A percentile compares a stretch with the other conserved stretches of the same genome.
phyloP scores from a whole-genome alignment of 2,797 vertebrate species.

The Takifugu rubripes region DNA sequence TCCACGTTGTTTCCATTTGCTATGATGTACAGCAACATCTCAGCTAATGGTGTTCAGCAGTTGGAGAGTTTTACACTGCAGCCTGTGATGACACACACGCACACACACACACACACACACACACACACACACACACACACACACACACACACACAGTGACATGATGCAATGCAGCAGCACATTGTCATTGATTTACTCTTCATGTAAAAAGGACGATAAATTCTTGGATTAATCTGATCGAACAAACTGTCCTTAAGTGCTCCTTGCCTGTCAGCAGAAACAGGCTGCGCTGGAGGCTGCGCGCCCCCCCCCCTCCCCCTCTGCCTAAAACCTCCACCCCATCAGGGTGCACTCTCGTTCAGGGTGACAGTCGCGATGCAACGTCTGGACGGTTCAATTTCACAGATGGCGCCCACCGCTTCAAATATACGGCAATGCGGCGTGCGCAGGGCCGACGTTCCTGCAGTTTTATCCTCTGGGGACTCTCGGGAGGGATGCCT shows the following conservation, averaged over 20 bases:
- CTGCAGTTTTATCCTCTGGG: too few species aligned
- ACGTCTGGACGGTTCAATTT: conserved; percentile 52
- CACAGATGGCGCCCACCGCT: conserved; percentile 50
- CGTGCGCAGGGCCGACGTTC: conserved; percentile 1
- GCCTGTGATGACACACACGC: conserved; percentile 11
- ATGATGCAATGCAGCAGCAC: conserved; percentile 29
- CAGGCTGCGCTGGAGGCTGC: too few species aligned
- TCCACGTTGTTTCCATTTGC: conserved; percentile 60
- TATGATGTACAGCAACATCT: conserved; percentile 41
- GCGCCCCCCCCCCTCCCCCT: conserved; percentile 34
- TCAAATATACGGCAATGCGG: conserved; percentile 7
- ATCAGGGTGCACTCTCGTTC: background rate
- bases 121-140: background rate
- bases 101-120: background rate
- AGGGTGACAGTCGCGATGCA: conserved; percentile 26
- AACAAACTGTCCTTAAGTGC: conserved; percentile 43
- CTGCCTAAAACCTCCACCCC: conserved; percentile 32
- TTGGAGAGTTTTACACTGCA: conserved; percentile 27
- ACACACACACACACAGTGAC: background rate
- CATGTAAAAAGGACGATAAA: conserved; percentile 31
- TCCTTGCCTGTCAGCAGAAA: conserved; percentile 40
- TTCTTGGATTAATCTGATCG: conserved; percentile 28
- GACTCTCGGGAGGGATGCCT: too few species aligned
- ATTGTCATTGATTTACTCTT: conserved; percentile 41
- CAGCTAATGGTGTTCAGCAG: conserved; percentile 27